These are phyloP conservation scores for Platalea minor DNA, from an alignment of 2,797 vertebrate species.

Conservation along the genomic window DNA sequence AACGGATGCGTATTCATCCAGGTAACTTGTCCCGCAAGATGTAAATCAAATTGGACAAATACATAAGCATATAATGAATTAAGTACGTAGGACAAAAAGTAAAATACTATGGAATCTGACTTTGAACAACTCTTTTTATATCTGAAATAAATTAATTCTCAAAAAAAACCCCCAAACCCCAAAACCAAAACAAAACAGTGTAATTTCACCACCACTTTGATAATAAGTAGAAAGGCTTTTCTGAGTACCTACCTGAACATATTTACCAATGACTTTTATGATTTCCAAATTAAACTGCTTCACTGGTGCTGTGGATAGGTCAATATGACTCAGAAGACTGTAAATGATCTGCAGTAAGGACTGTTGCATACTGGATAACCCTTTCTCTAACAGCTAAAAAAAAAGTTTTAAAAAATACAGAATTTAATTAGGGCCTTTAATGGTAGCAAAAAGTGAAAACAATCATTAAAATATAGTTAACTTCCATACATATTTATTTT, in stretches of 20 bases:
- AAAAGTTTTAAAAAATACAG: neutral
- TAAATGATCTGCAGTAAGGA: conserved; percentile 96
- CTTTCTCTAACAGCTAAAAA: conserved; percentile 92
- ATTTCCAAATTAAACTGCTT: conserved; percentile 99
- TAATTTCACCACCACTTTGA: neutral
- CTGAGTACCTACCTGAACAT: conserved; percentile 88
- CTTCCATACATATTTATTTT: neutral
- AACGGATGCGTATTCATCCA: neutral
- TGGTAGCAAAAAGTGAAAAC: neutral
- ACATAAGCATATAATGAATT: neutral
- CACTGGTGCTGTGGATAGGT: conserved; percentile 91
- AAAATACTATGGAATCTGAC: neutral
- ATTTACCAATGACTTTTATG: conserved; percentile 99
- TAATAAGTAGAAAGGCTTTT: neutral
- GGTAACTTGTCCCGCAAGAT: neutral
- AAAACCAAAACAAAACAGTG: too few relatives aligned
- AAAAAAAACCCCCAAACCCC: neutral
- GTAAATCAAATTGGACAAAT: neutral
- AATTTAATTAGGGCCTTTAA: neutral
- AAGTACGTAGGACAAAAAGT: neutral
- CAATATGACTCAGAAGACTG: conserved; percentile 94
- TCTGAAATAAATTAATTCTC: neutral
- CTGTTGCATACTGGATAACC: conserved; percentile 95
- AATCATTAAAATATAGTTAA: neutral
- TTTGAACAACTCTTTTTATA: neutral